Conservation (phyloP, 1,140 invertebrate species). For the Hirudo medicinalis region DNA sequence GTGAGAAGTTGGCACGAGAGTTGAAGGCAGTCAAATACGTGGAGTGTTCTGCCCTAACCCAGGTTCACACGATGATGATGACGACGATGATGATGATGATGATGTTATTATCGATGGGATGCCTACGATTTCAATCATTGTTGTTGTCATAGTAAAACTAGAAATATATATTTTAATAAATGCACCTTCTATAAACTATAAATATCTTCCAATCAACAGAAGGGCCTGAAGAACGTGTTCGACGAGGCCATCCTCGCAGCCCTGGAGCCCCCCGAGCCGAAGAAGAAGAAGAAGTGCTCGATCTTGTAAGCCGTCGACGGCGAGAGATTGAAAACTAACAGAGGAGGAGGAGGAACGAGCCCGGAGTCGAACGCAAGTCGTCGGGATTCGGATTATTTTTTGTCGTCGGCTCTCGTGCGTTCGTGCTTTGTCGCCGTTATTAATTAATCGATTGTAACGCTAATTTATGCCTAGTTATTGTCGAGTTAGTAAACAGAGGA, state of each 20-base stretch:
- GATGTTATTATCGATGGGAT: not conserved
- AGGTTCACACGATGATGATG: constrained; percentile 52
- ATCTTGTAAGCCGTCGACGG: constrained; percentile 56
- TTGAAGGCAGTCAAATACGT: constrained; percentile 99
- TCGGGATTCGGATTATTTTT: too few species aligned
- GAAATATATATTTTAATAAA: too few species aligned
- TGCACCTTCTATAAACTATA: too few species aligned
- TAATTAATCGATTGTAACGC: too few species aligned
- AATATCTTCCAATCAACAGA: constrained; percentile 48
- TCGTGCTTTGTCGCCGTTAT: too few species aligned
- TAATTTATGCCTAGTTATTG: too few species aligned
- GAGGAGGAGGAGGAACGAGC: too few species aligned
- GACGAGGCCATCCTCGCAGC: constrained; percentile 98
- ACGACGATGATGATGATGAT: constrained; percentile 24
- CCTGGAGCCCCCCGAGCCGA: constrained; percentile 78
- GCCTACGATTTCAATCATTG: not conserved
- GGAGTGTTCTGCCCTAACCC: constrained; percentile 94
- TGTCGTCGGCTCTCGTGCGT: too few species aligned
- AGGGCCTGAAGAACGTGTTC: constrained; percentile 99
- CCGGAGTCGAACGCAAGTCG: too few species aligned
- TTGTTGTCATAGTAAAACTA: too few species aligned
- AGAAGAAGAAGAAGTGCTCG: constrained; percentile 76
- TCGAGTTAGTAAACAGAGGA: too few species aligned
- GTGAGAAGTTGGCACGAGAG: constrained; percentile 96
- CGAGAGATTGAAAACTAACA: too few species aligned